These are phyloP conservation scores for Drosophila nigricruria DNA, from an alignment of 2,888 invertebrate species.

Conservation along the genomic window DNA sequence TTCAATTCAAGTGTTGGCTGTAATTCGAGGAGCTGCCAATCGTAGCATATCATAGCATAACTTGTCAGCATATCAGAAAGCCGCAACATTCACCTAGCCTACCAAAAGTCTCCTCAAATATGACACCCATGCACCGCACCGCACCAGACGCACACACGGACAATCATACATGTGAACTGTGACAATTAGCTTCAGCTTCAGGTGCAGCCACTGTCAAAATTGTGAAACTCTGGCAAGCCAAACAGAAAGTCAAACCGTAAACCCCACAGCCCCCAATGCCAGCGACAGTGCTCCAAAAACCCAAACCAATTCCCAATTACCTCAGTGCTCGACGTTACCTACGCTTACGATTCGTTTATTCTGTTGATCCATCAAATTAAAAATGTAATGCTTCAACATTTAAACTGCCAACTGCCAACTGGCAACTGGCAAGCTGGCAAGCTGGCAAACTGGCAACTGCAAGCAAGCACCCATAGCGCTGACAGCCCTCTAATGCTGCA, in stretches of 20 bases:
- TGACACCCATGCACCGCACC: conserved; percentile 34
- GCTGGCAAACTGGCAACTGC: not conserved
- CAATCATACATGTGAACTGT: conserved; percentile 5
- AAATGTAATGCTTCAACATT: conserved; percentile 82
- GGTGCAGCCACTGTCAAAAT: conserved; percentile 29
- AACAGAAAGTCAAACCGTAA: conserved; percentile 28
- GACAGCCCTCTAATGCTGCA: conserved; percentile 34
- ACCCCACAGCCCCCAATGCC: not conserved
- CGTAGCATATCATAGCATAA: conserved; percentile 3
- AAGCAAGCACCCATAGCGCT: not conserved
- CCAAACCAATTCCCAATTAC: conserved; percentile 69
- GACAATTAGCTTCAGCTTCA: conserved; percentile 36
- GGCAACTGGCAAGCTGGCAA: not conserved
- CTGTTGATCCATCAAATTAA: conserved; percentile 84
- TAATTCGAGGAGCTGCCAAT: conserved; percentile 7
- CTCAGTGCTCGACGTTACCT: conserved; percentile 62
- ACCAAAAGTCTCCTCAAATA: conserved; percentile 50
- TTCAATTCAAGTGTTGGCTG: not conserved
- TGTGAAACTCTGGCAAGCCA: conserved; percentile 29
- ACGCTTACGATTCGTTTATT: conserved; percentile 83
- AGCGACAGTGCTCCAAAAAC: conserved; percentile 1
- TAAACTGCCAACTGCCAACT: conserved; percentile 46
- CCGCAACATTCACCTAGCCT: conserved; percentile 33
- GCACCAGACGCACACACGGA: not conserved
- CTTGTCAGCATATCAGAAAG: conserved; percentile 30